These are phyloP conservation scores for Drosophila mayaguana DNA, from an alignment of 2,888 invertebrate species.

Conservation along the genomic window DNA sequence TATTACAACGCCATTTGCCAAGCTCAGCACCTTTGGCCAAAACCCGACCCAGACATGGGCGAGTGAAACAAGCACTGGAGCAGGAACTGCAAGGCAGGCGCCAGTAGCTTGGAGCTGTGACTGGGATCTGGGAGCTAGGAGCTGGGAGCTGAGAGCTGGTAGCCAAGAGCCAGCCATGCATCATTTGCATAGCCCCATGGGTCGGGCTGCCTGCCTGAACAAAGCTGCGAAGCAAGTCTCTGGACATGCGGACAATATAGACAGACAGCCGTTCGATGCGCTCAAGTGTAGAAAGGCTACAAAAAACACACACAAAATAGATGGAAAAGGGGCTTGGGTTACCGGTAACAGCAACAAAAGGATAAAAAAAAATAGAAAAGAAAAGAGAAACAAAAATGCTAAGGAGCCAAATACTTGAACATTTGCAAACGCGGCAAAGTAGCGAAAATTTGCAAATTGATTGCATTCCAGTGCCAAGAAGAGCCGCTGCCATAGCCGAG, in stretches of 20 bases:
- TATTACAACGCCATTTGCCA: constrained; percentile 72
- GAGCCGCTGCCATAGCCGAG: constrained; percentile 29
- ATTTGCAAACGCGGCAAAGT: constrained; percentile 80
- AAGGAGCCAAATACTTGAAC: constrained; percentile 78
- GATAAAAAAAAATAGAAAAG: neutral
- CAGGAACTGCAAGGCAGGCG: constrained; percentile 3
- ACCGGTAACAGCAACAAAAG: constrained; percentile 46
- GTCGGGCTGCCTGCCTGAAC: constrained; percentile 34
- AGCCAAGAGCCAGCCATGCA: constrained; percentile 50
- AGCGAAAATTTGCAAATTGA: constrained; percentile 83
- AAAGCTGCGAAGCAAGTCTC: constrained; percentile 23
- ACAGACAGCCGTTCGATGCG: constrained; percentile 64
- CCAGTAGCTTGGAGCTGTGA: neutral
- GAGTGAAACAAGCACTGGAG: constrained; percentile 41
- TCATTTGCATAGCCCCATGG: constrained; percentile 63
- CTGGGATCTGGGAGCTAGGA: neutral
- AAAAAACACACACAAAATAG: constrained; percentile 53
- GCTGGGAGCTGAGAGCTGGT: constrained; percentile 7
- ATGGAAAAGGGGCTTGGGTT: constrained; percentile 28
- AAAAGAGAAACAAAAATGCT: constrained; percentile 47
- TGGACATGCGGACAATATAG: constrained; percentile 21
- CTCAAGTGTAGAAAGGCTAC: constrained; percentile 64
- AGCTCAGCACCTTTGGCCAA: constrained; percentile 66
- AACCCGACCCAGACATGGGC: constrained; percentile 54
- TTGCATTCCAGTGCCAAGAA: constrained; percentile 81